Evolutionary conservation across 2,888 invertebrate genomes (phyloP), one percentile per base, ranked within the genome.

Genomic region (Ctenicera cuprea): DNA sequence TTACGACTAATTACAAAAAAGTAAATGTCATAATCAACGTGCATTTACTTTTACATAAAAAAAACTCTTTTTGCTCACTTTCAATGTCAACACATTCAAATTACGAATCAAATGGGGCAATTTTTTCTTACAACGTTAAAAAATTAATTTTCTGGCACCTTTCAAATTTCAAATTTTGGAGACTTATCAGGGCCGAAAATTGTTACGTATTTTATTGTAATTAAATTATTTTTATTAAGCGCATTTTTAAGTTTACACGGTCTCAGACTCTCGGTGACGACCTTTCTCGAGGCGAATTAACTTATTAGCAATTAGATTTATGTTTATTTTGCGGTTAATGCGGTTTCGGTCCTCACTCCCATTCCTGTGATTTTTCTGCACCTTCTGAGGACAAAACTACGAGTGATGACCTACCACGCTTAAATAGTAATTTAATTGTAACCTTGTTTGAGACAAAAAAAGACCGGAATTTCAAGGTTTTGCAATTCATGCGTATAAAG

Each of bases 11-110:
- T 30, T 54, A 26, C 54, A 54, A 3, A 26, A 1, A 52, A 18
- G 20, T 54, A 54, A 54, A 54, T 54, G 54, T 54, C 54, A 54
- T 54, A 54, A 52, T 52, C 20, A 16, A 30, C 20, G 4, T 54
- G 54, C 54, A 54, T 54, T 54, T 54, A 54, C 54, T 54, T 54
- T 54, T 54, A 54, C 54, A 30, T 54, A 30, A 26, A 54, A 54
- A 54, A 30, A 33, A 26, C 4, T 0, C 14, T 54, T 30, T 54
- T 54, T 54, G 22, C 54, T 30, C 14, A 14, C 30, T 20, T 30
- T 54, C 54, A 54, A 54, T 54, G 54, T 54, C 54, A 30, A 7
- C 50, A 54, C 54, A 54, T 54, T 54, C 54, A 54, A 33, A 30
- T 54, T 22, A 26, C 26, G 30, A 54, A n/a, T 14, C 16, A 54